phyloP scores from a whole-genome alignment of 2,888 invertebrate genomes.

The Rhingia rostrata region DNA sequence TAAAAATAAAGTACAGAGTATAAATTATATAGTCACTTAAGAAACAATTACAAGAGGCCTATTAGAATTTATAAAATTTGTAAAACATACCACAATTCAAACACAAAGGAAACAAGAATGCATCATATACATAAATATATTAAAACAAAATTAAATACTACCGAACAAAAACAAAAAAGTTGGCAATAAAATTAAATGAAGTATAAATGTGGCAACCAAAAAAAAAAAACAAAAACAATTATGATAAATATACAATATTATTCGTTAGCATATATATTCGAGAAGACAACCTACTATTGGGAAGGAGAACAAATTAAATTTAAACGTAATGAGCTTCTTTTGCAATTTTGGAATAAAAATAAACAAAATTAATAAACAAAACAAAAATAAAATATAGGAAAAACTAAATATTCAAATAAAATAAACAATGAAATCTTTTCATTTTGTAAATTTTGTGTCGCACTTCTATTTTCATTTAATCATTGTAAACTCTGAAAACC shows the following conservation, averaged over 20 bases:
- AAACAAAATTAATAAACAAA: slow-evolving; percentile 33
- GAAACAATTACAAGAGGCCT: slow-evolving; percentile 76
- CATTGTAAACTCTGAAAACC: too few species aligned
- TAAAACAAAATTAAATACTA: slow-evolving; percentile 13
- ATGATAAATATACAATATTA: slow-evolving; percentile 58
- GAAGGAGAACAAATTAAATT: slow-evolving; percentile 35
- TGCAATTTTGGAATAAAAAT: slow-evolving; percentile 66
- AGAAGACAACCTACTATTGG: slow-evolving; percentile 31
- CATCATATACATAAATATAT: slow-evolving; percentile 31
- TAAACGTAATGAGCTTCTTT: slow-evolving; percentile 71
- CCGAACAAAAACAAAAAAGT: slow-evolving; percentile 19
- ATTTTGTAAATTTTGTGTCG: background rate
- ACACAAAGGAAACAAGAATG: slow-evolving; percentile 32
- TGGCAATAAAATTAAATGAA: slow-evolving; percentile 59
- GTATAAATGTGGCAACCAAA: slow-evolving; percentile 62
- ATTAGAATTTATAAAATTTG: slow-evolving; percentile 76
- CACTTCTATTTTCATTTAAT: too few species aligned
- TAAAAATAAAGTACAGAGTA: slow-evolving; percentile 48
- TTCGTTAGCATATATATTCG: slow-evolving; percentile 54
- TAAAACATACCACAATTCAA: slow-evolving; percentile 57
- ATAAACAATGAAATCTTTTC: background rate
- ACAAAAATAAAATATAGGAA: slow-evolving; percentile 55
- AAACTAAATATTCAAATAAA: slow-evolving; percentile 42
- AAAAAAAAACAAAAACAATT: slow-evolving; percentile 43
- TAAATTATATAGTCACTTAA: slow-evolving; percentile 57